Conservation (phyloP, 2,113 vertebrate genomes). For the Pteruthius melanotis region DNA sequence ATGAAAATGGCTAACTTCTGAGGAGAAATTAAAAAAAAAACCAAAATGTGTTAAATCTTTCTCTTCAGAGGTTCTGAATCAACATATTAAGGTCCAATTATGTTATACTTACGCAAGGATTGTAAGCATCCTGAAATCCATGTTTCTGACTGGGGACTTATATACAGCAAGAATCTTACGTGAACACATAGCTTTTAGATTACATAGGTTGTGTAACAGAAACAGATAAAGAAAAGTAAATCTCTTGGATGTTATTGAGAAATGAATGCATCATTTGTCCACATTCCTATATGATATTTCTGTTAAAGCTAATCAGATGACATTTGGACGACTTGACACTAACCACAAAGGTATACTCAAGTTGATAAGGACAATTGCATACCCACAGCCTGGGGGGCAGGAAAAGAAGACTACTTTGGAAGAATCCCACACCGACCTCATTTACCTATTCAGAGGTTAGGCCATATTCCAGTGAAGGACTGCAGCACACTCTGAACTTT, state of each 20-base stretch:
- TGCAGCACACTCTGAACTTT: neutral
- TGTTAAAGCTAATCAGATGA: neutral
- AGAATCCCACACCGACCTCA: neutral
- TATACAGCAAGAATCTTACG: neutral
- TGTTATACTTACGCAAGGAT: neutral
- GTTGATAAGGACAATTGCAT: neutral
- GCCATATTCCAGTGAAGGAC: neutral
- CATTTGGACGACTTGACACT: neutral
- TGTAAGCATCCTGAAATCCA: neutral
- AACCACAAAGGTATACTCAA: neutral
- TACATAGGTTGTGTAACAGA: neutral
- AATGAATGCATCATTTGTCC: neutral
- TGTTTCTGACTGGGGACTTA: neutral
- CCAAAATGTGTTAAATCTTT: neutral
- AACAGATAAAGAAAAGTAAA: neutral
- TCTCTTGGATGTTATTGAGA: neutral
- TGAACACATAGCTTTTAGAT: neutral
- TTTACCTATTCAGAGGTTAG: neutral
- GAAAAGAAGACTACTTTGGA: neutral
- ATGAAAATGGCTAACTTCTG: neutral
- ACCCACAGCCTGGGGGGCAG: neutral
- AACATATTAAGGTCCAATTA: neutral
- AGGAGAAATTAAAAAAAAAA: neutral
- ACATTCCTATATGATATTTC: neutral
- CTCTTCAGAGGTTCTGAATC: neutral